Base-by-base conservation (phyloP, 2,113 vertebrate species). In the Perca flavescens region DNA sequence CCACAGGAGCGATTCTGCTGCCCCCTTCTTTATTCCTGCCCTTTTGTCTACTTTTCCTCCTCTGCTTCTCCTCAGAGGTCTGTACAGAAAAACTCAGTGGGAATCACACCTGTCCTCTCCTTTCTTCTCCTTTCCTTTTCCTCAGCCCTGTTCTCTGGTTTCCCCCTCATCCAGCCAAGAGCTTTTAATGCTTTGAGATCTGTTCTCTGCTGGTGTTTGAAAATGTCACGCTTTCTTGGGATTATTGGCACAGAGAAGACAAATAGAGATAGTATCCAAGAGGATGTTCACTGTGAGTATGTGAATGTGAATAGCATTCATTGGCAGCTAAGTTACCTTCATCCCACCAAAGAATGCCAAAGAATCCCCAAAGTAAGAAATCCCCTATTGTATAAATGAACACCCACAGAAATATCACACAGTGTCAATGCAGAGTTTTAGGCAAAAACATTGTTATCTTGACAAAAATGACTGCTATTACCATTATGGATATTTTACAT, bases 21-120 rank as follows among this genome's bases (percentile, higher is more conserved):
- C 77, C 78, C 76, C 63, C 25, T 22, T 67, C 62, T 83, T 40
- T 28, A 53, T 52, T 50, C 16, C 25, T 58, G 52, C 11, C 12
- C 16, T 75, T 72, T 74, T 80, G 77, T n/a, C 64, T 25, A 0
- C 63, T 74, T 56, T 57, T 28, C 56, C 14, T 83, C 66, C 40
- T 60, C 70, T 86, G 58, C 52, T 62, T 50, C 54, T 72, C 43
- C 58, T 74, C 57, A 67, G 73, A 80, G 61, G 5, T 70, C 57
- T 57, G 17, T 31, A 56, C 60, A 34, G 22, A 65, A 66, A 54
- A 54, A 46, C 83, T 88, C 53, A 77, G 81, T 49, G 56, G 64
- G 74, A 80, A 34, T 89, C 54, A 90, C 90, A 85, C 82, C 87
- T 89, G 79, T 88, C 85, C 77, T 74, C 79, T 72, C 80, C 67